Percentiles rank a stretch among this genome's conserved stretches.
Conservation (phyloP, 1,140 invertebrate species). For the Heliconius congener region DNA sequence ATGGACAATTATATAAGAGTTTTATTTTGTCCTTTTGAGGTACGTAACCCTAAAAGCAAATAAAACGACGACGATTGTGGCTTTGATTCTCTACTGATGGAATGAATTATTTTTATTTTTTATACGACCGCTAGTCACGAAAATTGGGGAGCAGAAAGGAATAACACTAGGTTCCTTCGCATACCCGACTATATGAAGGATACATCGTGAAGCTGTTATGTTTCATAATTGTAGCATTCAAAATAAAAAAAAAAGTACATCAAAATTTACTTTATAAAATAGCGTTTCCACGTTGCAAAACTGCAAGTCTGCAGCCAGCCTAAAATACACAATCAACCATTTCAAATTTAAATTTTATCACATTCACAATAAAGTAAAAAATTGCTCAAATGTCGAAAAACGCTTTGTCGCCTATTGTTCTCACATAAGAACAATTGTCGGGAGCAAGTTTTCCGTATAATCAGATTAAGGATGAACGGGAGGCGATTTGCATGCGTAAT, state of each 20-base stretch:
- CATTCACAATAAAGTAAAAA: slow-evolving; percentile 24
- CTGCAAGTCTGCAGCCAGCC: background rate
- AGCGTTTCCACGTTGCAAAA: background rate
- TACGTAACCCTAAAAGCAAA: too few species aligned
- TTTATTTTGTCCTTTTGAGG: too few species aligned
- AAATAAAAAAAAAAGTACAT: too few species aligned
- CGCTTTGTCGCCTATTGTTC: slow-evolving; percentile 41
- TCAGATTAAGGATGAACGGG: slow-evolving; percentile 60
- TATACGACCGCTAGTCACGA: too few species aligned
- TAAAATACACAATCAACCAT: background rate
- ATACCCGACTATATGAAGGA: background rate
- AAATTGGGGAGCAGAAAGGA: too few species aligned
- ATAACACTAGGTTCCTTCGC: too few species aligned
- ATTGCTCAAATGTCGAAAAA: slow-evolving; percentile 7
- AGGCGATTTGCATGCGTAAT: slow-evolving; percentile 64
- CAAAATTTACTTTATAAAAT: background rate
- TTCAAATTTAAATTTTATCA: slow-evolving; percentile 1
- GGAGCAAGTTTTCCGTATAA: slow-evolving; percentile 52
- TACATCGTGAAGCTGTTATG: background rate
- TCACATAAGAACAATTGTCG: slow-evolving; percentile 44
- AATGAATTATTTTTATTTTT: too few species aligned
- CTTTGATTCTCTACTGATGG: background rate
- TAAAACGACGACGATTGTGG: too few species aligned
- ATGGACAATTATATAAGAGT: too few species aligned
- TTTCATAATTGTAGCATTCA: too few species aligned